These are phyloP conservation scores for Metalampra italica DNA, from an alignment of 2,888 invertebrate species.

Conservation along the genomic window DNA sequence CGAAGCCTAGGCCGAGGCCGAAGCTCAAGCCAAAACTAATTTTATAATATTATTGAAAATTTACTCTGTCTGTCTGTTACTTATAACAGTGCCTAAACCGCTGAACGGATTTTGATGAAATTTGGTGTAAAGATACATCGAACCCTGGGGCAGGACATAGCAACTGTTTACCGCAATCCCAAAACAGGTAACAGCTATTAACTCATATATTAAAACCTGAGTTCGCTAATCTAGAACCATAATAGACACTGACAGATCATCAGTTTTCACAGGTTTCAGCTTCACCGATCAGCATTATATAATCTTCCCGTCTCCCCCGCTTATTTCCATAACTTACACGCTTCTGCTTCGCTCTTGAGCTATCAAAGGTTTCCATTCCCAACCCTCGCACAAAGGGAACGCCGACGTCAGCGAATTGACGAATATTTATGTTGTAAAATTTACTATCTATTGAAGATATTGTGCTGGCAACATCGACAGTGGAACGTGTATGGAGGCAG, in stretches of 20 bases:
- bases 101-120: too few species aligned
- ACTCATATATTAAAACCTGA: too few species aligned
- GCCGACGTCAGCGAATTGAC: constrained; percentile 54
- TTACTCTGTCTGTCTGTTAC: too few species aligned
- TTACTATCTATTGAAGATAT: constrained; percentile 30
- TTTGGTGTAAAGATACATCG: too few species aligned
- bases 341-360: constrained; percentile 10
- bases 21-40: too few species aligned
- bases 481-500: constrained; percentile 14
- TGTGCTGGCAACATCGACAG: constrained; percentile 45
- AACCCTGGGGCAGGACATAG: too few species aligned
- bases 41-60: too few species aligned
- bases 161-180: too few species aligned
- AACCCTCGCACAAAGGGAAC: constrained; percentile 48
- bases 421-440: constrained; percentile 64
- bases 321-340: constrained; percentile 8
- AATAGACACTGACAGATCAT: neutral
- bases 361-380: constrained; percentile 28
- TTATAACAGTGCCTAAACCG: too few species aligned
- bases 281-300: neutral
- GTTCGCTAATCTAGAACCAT: too few species aligned
- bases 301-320: constrained; percentile 6
- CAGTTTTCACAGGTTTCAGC: neutral
- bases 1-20: too few species aligned
- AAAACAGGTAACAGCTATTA: too few species aligned